Base-by-base conservation (phyloP, 1,140 invertebrate species). In the Streblospio benedicti region DNA sequence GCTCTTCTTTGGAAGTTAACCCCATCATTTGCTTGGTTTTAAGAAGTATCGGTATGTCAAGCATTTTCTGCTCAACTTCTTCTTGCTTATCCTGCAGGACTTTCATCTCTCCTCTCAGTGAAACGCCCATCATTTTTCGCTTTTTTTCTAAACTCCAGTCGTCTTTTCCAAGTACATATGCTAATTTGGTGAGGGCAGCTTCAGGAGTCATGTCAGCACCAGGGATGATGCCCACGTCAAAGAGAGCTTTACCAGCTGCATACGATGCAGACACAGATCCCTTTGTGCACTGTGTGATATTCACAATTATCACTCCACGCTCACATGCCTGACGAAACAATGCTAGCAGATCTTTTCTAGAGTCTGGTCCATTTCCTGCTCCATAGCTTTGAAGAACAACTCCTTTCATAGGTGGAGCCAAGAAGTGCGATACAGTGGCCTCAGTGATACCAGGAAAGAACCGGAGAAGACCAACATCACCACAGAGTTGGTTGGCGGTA, bases 191-290 rank as follows among this genome's bases (percentile, higher is more conserved):
- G 0, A 97, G 76, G 0, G 93, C 91, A 0, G 94, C 91, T 76
- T 97, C 93, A 0, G 88, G 85, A 0, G 94, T 97, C 90, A 97
- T 95, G 72, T 98, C 94, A 59, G 82, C 87, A 0, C 94, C 93
- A 0, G 88, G 84, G 47, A 92, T 85, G 3, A 97, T 87, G 9
- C 92, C 93, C 67, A 73, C 74, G 53, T 83, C 80, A 35, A 72
- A 59, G 12, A 84, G 65, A n/a, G 80, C 76, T 80, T 80, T 57
- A 38, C 23, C 14, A 12, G 9, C 9, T 41, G 9, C 14, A 49
- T 23, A 49, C 23, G 23, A 12, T 23, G 14, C 12, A 23, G 47
- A 49, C 9, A 49, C 14, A 14, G 23, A 16, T 14, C 47, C 47
- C 12, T 49, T 14, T 16, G 23, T 23, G 9, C 47, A 49, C 12